Percentiles rank a stretch among this genome's conserved stretches.
These are phyloP conservation scores for Chrysochloris asiatica DNA, from an alignment of 2,113 vertebrate species.

Conservation along the genomic window DNA sequence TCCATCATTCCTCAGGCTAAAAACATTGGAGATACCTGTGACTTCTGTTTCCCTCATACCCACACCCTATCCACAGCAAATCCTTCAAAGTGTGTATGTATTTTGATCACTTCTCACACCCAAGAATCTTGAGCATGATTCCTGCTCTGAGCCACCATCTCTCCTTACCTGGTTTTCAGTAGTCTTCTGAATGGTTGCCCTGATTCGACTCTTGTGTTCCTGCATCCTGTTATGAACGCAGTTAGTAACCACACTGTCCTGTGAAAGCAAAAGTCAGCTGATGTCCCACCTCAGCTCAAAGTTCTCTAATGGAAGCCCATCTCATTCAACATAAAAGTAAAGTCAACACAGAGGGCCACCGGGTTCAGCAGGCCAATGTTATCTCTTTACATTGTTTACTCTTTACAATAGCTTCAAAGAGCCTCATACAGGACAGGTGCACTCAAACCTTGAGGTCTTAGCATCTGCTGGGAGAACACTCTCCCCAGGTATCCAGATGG, in stretches of 20 bases:
- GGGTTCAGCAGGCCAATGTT: accelerated
- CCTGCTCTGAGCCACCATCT: not conserved
- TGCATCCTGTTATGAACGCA: not conserved
- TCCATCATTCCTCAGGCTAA: not conserved
- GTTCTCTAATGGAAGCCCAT: accelerated
- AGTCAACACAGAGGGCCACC: not conserved
- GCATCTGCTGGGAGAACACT: not conserved
- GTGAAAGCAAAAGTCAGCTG: not conserved
- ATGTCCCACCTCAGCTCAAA: not conserved
- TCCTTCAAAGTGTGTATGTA: not conserved
- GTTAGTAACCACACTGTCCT: not conserved
- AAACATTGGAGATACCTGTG: not conserved
- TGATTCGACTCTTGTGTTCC: not conserved
- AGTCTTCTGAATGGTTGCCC: not conserved
- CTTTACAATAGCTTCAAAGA: not conserved
- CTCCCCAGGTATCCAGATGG: not conserved
- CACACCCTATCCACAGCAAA: not conserved
- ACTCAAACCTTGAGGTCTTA: too few relatives aligned
- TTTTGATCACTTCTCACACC: not conserved
- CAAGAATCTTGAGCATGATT: too few relatives aligned
- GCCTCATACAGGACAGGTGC: too few relatives aligned
- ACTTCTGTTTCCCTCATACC: not conserved
- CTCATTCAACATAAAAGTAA: not conserved
- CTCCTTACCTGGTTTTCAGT: not conserved
- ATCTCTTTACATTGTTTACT: not conserved